Percentiles rank a stretch among this genome's conserved stretches.
phyloP scores from a whole-genome alignment of 2,113 vertebrate species.

The Centropristis striata region DNA sequence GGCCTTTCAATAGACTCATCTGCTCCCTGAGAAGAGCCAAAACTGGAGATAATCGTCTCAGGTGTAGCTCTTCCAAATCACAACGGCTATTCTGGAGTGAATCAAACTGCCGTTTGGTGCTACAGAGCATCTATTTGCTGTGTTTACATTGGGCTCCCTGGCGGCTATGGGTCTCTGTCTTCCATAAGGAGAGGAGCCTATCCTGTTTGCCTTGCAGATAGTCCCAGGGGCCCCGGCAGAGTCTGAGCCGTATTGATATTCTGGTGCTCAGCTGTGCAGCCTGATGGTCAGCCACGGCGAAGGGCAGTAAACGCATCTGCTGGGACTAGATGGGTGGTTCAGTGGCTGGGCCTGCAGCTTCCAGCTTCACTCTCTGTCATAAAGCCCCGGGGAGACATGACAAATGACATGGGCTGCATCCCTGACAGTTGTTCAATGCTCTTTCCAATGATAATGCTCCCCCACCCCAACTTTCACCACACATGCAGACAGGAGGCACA shows the following conservation, averaged over 20 bases:
- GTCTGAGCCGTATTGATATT: slow-evolving; percentile 80
- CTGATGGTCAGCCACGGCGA: slow-evolving; percentile 70
- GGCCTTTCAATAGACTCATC: slow-evolving; percentile 78
- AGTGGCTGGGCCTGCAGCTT: slow-evolving; percentile 51
- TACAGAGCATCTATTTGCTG: slow-evolving; percentile 36
- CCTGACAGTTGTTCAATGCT: slow-evolving; percentile 82
- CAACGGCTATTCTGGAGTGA: slow-evolving; percentile 45
- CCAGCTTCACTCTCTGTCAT: slow-evolving; percentile 68
- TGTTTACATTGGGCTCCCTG: slow-evolving; percentile 64
- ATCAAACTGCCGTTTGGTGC: slow-evolving; percentile 59
- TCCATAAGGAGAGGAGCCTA: slow-evolving; percentile 57
- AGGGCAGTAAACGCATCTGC: slow-evolving; percentile 71
- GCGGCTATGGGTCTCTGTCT: slow-evolving; percentile 43
- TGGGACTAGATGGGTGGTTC: slow-evolving; percentile 73
- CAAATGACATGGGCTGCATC: slow-evolving; percentile 76
- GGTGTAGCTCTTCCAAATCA: slow-evolving; percentile 47
- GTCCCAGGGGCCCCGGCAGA: slow-evolving; percentile 69
- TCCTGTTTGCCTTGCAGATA: slow-evolving; percentile 72
- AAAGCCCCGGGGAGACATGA: slow-evolving; percentile 79
- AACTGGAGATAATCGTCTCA: slow-evolving; percentile 52
- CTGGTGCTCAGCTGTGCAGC: slow-evolving; percentile 80
- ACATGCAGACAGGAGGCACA: slow-evolving; percentile 39
- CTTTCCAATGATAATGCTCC: slow-evolving; percentile 71
- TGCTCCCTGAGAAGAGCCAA: slow-evolving; percentile 56
- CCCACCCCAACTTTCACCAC: slow-evolving; percentile 28